Conservation (phyloP, 2,888 invertebrate genomes). For the Tipula lateralis region DNA sequence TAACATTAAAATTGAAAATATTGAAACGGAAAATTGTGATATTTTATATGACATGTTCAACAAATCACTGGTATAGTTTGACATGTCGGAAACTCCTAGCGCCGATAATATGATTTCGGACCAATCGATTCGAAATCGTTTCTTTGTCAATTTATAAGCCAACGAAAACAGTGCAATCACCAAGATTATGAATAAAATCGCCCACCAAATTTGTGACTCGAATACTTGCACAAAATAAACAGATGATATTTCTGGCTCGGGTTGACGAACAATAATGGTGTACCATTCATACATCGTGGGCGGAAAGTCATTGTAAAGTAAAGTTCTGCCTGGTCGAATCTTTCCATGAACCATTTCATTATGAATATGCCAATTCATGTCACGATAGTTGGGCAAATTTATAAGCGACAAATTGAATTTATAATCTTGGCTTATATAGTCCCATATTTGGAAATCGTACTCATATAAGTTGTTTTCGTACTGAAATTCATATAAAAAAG, state of each 20-base stretch:
- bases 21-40: background rate
- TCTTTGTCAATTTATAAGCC: background rate
- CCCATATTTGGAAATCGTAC: background rate
- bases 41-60: background rate
- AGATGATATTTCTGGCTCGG: background rate
- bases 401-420: background rate
- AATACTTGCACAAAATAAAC: background rate
- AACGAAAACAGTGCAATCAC: background rate
- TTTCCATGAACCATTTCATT: background rate
- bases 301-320: background rate
- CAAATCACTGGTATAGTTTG: background rate
- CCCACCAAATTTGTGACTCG: background rate
- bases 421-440: background rate
- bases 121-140: no score
- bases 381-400: background rate
- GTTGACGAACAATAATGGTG: background rate
- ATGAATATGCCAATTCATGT: background rate
- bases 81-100: no score
- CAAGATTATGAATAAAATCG: background rate
- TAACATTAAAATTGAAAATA: background rate
- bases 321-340: background rate
- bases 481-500: background rate
- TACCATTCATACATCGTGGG: background rate
- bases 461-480: background rate
- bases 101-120: no score